These are phyloP conservation scores for Yponomeuta malinellus DNA, from an alignment of 2,888 invertebrate species.

Conservation along the genomic window DNA sequence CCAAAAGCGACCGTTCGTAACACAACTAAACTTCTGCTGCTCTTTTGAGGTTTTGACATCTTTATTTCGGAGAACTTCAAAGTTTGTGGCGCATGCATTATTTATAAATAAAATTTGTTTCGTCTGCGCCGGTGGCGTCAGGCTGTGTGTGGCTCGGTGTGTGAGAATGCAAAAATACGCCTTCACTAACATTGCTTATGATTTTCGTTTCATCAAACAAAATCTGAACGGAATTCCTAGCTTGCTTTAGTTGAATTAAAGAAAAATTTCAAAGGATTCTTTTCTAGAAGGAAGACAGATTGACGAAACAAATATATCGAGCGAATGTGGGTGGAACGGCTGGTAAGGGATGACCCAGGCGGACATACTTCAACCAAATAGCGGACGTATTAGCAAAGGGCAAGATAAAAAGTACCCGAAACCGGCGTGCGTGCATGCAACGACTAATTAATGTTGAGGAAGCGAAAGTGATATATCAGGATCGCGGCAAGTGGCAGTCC, in stretches of 20 bases:
- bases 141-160: neutral
- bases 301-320: too few species aligned
- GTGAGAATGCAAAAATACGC: neutral
- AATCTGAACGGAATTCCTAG: neutral
- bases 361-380: too few species aligned
- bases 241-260: neutral
- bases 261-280: neutral
- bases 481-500: too few species aligned
- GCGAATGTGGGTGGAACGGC: too few species aligned
- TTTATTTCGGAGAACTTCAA: conserved; percentile 42
- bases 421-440: too few species aligned
- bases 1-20: conserved; percentile 32
- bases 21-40: conserved; percentile 40
- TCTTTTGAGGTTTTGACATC: conserved; percentile 51
- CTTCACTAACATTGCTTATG: neutral
- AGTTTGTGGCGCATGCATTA: conserved; percentile 38
- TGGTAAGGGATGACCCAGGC: too few species aligned
- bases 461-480: too few species aligned
- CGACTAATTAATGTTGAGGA: too few species aligned
- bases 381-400: too few species aligned
- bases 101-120: conserved; percentile 28
- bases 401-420: too few species aligned
- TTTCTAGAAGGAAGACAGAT: neutral
- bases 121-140: conserved; percentile 16
- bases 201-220: neutral